Base-by-base conservation (phyloP, 2,888 invertebrate genomes). In the Hybos culiciformis region DNA sequence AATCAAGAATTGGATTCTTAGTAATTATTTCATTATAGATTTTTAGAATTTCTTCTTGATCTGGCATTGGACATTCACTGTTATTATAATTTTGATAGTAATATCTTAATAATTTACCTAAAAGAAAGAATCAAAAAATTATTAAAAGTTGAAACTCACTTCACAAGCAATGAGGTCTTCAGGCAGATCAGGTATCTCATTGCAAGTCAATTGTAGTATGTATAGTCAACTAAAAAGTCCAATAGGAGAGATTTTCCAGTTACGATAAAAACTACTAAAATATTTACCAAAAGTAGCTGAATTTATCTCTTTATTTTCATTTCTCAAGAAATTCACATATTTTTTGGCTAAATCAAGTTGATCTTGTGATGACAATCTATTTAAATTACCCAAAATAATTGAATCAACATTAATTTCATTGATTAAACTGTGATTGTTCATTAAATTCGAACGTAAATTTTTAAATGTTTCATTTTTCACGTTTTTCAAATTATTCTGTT, bases 1-100 rank as follows among this genome's bases (percentile, higher is more conserved):
- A 61, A 61, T 83, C 82, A 39, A 83, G 57, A 1, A 75, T 55
- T 40, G 73, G 69, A 57, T 77, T 71, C 48, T 73, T 70, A 23
- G 66, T 56, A 52, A 52, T 51, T 11, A 63, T 46, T 3, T 47
- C 37, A 4, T 53, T 56, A 54, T 65, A 77, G 41, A 73, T 61
- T 24, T 67, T 54, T 26, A 75, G 50, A 51, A 84, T 74, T 50
- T 73, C 68, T 4, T 65, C 42, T 57, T 73, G 72, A 39, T 78
- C 73, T 3, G 56, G 54, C 18, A 67, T 56, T 6, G 65, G 57
- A 2, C 76, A 50, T 20, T 56, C 48, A 7, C 41, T 38, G 7
- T 33, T 40, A 14, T 26, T 23, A 46, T 57, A 62, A 45, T 53
- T 58, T 32, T 57, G 45, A 52, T 70, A 69, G 50, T 79, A 76